Evolutionary conservation across 2,113 vertebrate genomes (phyloP), one percentile per base, ranked within the genome.

Genomic region (Bothrops jararaca): DNA sequence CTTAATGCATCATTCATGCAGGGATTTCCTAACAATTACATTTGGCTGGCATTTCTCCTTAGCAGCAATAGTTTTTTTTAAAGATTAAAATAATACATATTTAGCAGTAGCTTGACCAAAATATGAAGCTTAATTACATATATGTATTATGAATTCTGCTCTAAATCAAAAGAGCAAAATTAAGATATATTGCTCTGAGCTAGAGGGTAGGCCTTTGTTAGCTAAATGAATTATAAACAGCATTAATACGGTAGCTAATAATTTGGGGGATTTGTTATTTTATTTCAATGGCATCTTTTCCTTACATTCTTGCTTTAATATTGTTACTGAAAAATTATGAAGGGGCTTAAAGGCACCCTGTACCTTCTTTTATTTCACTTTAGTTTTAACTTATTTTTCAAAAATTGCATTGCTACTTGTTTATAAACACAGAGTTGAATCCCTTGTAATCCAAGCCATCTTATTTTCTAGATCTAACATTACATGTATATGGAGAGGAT

Each of bases 11-110:
- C 24, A 91, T n/a, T 69, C 90, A 90, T 86, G 85, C 92, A 88
- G 86, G 29, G 69, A 39, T 95, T 90, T 92, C 94, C 90, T 93
- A 95, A 94, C 90, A 93, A 34, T 90, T 89, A 80, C 53, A 95
- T 60, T 92, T 93, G 93, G 91, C 92, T 95, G 95, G 53, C 95
- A 45, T 54, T 91, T 24, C 22, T 85, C 11, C 42, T 45, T 23
- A 86, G 74, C 45, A 86, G 86, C 23, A 94, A 93, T 48, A 86
- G 86, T 95, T 96, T 96, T 93, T 97, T 94, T 94, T 93, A 94
- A 95, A 94, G 90, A 89, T 96, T 96, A 96, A 97, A 95, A 85
- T 85, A 69, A 95, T 91, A 3, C 18, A 93, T 1, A 91, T 18
- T 20, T 57, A 54, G 56, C 94, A 56, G 23, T 29, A 29, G 80